phyloP scores from a whole-genome alignment of 2,113 vertebrate genomes.

The Deroptyus accipitrinus region DNA sequence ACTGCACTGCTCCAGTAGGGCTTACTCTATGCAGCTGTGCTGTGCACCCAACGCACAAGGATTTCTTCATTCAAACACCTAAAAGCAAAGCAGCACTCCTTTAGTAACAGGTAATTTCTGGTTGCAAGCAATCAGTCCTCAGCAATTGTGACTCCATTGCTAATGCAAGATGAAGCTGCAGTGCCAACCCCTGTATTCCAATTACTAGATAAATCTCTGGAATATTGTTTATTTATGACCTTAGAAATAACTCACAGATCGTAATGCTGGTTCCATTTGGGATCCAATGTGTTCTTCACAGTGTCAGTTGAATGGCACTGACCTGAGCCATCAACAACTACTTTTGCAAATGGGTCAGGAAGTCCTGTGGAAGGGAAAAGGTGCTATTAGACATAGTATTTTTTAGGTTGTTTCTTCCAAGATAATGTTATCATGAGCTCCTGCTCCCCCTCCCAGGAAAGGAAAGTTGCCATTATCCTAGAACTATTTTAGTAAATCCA shows the following conservation, averaged over 20 bases:
- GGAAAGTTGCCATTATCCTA: neutral
- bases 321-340: conserved; percentile 96
- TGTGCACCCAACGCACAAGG: neutral
- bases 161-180: neutral
- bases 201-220: neutral
- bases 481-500: neutral
- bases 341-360: conserved; percentile 95
- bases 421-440: neutral
- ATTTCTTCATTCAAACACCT: neutral
- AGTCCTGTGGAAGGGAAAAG: conserved; percentile 78
- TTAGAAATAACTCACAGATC: conserved; percentile 86
- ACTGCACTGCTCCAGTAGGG: neutral
- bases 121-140: neutral
- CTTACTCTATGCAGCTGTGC: neutral
- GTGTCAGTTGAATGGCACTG: conserved; percentile 99
- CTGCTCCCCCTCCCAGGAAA: neutral
- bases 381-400: neutral
- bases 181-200: neutral
- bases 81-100: neutral
- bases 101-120: neutral
- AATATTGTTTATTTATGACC: neutral
- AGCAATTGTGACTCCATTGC: neutral
- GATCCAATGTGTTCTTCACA: conserved; percentile 97
- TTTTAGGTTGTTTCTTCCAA: neutral
- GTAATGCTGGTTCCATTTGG: conserved; percentile 98